A percentile compares a stretch with the other conserved stretches of the same genome.
These are phyloP conservation scores for Asarcornis scutulata DNA, from an alignment of 2,113 vertebrate genomes.

Conservation along the genomic window DNA sequence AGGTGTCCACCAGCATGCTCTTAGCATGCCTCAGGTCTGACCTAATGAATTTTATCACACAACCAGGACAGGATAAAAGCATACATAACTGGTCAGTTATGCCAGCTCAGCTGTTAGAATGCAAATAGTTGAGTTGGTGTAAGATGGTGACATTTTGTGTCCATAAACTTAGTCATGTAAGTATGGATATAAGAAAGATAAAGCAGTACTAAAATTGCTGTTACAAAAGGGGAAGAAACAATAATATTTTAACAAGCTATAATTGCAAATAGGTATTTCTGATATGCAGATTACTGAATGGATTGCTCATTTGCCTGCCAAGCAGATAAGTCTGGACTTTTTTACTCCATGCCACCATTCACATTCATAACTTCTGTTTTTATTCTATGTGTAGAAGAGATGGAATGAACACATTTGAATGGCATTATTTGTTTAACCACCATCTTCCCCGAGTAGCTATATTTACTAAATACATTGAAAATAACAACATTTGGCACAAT, in stretches of 20 bases:
- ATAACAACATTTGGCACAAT: background rate
- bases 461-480: background rate
- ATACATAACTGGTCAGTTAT: background rate
- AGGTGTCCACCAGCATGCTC: accelerated
- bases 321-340: background rate
- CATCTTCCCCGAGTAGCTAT: background rate
- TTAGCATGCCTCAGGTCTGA: background rate
- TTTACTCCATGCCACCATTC: accelerated
- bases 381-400: background rate
- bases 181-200: background rate
- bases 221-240: background rate
- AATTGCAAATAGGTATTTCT: background rate
- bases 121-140: background rate
- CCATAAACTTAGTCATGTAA: background rate
- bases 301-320: background rate
- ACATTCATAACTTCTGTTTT: background rate
- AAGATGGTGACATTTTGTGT: background rate
- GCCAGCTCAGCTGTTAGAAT: background rate
- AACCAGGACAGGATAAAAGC: background rate
- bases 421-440: background rate
- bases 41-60: background rate
- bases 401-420: background rate
- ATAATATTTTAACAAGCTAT: background rate
- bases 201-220: background rate
- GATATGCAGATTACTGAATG: background rate